Conservation (phyloP, 2,113 vertebrate species). For the Equus przewalskii region DNA sequence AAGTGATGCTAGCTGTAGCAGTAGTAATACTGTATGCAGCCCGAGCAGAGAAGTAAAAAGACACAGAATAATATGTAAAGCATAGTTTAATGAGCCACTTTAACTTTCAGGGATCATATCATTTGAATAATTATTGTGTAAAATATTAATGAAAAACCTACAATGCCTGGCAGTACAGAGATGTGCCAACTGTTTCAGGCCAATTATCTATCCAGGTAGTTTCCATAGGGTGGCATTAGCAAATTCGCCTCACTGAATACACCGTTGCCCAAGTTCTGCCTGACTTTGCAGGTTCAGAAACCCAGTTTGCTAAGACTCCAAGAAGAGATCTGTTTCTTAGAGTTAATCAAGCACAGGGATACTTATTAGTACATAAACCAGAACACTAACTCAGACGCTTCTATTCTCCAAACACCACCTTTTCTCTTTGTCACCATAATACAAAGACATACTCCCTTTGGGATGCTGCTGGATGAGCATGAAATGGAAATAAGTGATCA, state of each 20-base stretch:
- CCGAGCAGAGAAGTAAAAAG: conserved; percentile 3
- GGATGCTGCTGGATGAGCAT: neutral
- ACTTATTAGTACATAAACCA: neutral
- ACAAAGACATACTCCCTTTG: neutral
- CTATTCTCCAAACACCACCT: neutral
- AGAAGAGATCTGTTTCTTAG: neutral
- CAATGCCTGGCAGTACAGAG: neutral
- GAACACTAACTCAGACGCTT: neutral
- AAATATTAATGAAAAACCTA: neutral
- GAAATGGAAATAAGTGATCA: neutral
- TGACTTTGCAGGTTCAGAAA: neutral
- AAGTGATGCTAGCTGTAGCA: neutral
- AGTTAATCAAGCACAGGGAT: neutral
- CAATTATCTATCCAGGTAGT: neutral
- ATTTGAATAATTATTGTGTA: conserved; percentile 24
- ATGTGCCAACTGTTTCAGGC: neutral
- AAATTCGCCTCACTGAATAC: neutral
- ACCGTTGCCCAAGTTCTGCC: neutral
- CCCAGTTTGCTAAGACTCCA: neutral
- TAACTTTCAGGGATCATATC: neutral
- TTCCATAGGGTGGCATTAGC: neutral
- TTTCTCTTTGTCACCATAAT: neutral
- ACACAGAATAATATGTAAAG: neutral
- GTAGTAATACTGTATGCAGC: neutral
- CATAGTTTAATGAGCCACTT: neutral